Percentiles rank a stretch among this genome's conserved stretches.
These are phyloP conservation scores for Damaliscus lunatus DNA, from an alignment of 2,113 vertebrate genomes.

Conservation along the genomic window DNA sequence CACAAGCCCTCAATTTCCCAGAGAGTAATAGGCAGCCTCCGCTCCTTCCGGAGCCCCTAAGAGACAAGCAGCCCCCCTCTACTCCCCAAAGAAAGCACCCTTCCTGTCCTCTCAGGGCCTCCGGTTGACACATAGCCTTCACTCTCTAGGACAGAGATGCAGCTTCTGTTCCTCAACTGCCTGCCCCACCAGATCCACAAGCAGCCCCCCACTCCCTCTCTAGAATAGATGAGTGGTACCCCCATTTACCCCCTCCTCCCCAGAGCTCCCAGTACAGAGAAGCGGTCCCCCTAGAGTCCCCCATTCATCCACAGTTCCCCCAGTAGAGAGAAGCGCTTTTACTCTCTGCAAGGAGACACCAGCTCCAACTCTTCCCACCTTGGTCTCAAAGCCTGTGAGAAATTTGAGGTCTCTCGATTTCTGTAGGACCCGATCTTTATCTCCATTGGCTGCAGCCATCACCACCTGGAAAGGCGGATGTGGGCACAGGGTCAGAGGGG, in stretches of 20 bases:
- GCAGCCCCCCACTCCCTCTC: neutral
- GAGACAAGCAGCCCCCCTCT: neutral
- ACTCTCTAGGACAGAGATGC: neutral
- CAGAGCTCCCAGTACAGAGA: neutral
- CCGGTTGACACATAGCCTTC: neutral
- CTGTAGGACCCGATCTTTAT: conserved; percentile 85
- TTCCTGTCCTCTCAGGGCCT: neutral
- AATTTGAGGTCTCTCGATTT: conserved; percentile 91
- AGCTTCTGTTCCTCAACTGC: neutral
- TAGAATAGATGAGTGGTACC: neutral
- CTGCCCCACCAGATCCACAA: neutral
- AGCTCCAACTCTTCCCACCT: conserved; percentile 77
- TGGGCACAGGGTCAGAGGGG: neutral
- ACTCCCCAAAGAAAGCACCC: neutral
- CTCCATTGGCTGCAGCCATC: conserved; percentile 87
- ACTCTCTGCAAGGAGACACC: neutral
- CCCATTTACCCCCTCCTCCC: neutral
- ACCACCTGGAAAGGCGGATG: conserved; percentile 82
- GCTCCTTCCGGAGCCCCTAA: neutral
- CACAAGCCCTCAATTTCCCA: neutral
- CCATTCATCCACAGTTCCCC: neutral
- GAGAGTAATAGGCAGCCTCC: neutral
- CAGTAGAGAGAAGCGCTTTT: neutral
- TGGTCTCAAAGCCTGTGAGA: conserved; percentile 91
- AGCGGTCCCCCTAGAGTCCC: neutral